Evolutionary conservation across 2,797 vertebrate species (phyloP).

Genomic region (Dryobates pubescens): DNA sequence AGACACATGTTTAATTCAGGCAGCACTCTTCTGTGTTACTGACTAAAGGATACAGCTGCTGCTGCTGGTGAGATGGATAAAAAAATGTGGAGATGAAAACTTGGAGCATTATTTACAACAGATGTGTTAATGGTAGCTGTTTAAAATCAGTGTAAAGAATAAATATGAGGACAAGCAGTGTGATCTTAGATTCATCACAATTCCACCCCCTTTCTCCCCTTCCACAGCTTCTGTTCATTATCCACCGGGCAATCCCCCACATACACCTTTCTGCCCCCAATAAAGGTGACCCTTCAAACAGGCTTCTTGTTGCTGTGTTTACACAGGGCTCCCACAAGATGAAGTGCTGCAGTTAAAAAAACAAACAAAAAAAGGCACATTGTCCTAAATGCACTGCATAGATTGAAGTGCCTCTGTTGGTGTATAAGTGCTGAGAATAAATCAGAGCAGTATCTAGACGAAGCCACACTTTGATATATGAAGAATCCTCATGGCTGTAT

Average conservation of each 20-base stretch:
- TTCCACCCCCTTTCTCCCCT: background rate
- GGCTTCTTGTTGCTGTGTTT: conserved; percentile 20
- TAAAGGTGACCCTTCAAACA: conserved; percentile 67
- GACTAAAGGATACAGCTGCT: background rate
- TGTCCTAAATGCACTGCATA: conserved; percentile 59
- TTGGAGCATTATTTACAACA: background rate
- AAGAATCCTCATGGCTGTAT: conserved; percentile 65
- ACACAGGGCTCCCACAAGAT: conserved; percentile 53
- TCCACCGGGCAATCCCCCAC: background rate
- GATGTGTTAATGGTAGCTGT: background rate
- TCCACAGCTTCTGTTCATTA: background rate
- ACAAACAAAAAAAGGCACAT: conserved; percentile 35
- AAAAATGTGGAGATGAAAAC: background rate
- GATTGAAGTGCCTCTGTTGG: conserved; percentile 63
- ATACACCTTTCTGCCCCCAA: background rate
- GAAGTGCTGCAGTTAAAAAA: conserved; percentile 23
- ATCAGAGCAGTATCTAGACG: conserved; percentile 76
- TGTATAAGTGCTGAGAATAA: conserved; percentile 74
- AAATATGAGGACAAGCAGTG: background rate
- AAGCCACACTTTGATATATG: conserved; percentile 75
- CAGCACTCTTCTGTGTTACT: background rate
- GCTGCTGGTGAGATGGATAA: background rate
- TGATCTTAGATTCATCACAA: background rate
- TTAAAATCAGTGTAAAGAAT: conserved; percentile 10
- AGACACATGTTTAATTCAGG: background rate